These are phyloP conservation scores for Xanthia icteritia DNA, from an alignment of 2,888 invertebrate species.

Conservation along the genomic window DNA sequence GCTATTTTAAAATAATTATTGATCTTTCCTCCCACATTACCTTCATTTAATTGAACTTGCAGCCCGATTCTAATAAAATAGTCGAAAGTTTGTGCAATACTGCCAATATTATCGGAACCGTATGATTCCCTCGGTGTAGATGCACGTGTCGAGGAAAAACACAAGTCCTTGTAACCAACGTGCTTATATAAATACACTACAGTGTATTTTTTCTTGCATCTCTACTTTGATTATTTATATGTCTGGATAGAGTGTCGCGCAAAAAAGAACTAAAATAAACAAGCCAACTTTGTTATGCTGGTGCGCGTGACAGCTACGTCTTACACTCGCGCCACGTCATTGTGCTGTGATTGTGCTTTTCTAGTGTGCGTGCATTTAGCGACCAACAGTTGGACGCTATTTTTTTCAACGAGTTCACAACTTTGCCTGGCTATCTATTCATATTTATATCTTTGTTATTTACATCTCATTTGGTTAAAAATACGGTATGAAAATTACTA, in stretches of 20 bases:
- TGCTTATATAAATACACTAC: constrained; percentile 18
- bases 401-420: no score
- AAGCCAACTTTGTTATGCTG: no score
- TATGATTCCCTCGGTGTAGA: constrained; percentile 10
- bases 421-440: no score
- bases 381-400: no score
- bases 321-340: no score
- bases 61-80: constrained; percentile 1
- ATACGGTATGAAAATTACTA: background rate
- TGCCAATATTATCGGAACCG: constrained; percentile 19
- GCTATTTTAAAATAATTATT: background rate
- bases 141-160: constrained; percentile 19
- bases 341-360: no score
- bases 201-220: background rate
- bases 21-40: background rate
- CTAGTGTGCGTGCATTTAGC: no score
- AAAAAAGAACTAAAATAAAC: no score
- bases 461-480: background rate
- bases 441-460: no score
- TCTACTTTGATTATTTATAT: no score
- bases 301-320: no score
- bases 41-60: background rate
- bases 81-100: background rate
- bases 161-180: constrained; percentile 10
- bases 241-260: no score